Evolutionary conservation across 2,113 vertebrate genomes (phyloP), one percentile per base, ranked within the genome.

Genomic region (Telmatochromis sp.): DNA sequence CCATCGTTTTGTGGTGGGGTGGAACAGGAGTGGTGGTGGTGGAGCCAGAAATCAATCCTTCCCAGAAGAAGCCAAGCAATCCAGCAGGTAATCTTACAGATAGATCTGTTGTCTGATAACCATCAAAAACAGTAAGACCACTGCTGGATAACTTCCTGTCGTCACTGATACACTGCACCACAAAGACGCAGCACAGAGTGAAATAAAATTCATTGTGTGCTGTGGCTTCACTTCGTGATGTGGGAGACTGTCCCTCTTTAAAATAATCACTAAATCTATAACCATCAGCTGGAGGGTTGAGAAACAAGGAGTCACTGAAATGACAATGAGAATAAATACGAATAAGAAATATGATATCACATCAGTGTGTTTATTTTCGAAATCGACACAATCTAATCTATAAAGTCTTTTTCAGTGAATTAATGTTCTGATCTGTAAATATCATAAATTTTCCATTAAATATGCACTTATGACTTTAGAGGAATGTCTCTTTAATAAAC

Each of bases 1-100:
- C 10, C 42, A 63, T 21, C 5, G 21, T 40, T 85, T 45, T 23
- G 10, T 26, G 42, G 26, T 7, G 23, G 53, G 19, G 54, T 6
- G 21, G 19, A 65, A 65, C 11, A 5, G 51, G 35, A 8, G 63
- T 85, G 26, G 80, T 26, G 21, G 79, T 6, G 13, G 75, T 19
- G 40, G 10, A 65, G 60, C 47, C 58, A 21, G 58, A 12, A 37
- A 94, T 93, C 86, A 81, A 93, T 93, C 83, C 2, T 17, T 81
- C 81, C 23, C 65, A n/a, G 82, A 80, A 42, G 58, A 88, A 80
- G 88, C 51, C 51, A 51, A 57, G 15, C 75, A 12, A 58, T 82
- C 85, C 65, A 13, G 88, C 55, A 14, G 84, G 90, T 93, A 93
- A 94, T 94, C 90, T 89, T 90, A 60, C 86, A 93, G 88, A 93